Conservation (phyloP, 2,797 vertebrate species). For the Pseudomugil tenellus region DNA sequence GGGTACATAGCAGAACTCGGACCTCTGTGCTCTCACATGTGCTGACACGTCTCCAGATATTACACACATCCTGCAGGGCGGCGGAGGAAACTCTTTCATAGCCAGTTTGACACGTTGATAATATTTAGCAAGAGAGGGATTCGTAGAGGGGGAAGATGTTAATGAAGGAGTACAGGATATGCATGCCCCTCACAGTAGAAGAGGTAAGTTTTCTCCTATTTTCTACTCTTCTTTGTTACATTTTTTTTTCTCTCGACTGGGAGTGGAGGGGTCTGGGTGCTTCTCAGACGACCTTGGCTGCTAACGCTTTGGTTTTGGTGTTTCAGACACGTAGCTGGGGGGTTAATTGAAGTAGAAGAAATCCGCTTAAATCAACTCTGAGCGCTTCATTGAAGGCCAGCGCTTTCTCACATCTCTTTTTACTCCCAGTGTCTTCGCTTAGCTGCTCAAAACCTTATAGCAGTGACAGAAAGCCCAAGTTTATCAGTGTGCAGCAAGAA, state of each 20-base stretch:
- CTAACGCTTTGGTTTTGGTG: not conserved
- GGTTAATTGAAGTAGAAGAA: not conserved
- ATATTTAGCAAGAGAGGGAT: conserved; percentile 14
- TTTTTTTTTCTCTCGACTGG: not conserved
- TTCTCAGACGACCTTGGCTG: not conserved
- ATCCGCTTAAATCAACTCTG: conserved; percentile 14
- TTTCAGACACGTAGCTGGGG: conserved; percentile 34
- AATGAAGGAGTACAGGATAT: conserved; percentile 98
- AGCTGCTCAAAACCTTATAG: not conserved
- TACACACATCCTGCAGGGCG: conserved; percentile 53
- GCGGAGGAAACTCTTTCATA: conserved; percentile 40
- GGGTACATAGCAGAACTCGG: conserved; percentile 27
- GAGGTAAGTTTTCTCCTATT: conserved; percentile 85
- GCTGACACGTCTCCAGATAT: conserved; percentile 55
- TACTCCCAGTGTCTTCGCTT: not conserved
- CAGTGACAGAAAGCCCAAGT: too few relatives aligned
- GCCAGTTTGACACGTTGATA: conserved; percentile 56
- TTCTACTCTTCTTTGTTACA: not conserved
- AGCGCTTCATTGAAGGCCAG: not conserved
- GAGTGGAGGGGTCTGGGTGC: not conserved
- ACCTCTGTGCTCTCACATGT: conserved; percentile 44
- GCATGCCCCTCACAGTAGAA: conserved; percentile 96
- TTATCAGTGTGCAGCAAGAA: not conserved
- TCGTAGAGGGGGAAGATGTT: conserved; percentile 85
- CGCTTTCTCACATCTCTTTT: not conserved